Evolutionary conservation across 2,113 vertebrate genomes (phyloP).

Genomic region (Sarotherodon lohbergeri): DNA sequence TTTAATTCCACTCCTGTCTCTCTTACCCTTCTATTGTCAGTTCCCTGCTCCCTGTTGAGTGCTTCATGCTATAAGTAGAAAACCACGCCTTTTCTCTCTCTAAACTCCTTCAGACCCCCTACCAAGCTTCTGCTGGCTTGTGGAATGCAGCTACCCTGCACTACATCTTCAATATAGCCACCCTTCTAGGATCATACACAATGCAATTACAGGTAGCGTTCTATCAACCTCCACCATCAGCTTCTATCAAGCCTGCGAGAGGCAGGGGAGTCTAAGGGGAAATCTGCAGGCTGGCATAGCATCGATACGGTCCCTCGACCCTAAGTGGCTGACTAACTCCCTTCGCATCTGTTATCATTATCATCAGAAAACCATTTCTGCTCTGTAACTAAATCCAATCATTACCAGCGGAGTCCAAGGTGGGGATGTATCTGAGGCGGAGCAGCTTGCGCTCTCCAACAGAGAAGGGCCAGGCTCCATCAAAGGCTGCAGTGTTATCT

Average conservation of each 20-base stretch:
- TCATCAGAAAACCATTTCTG: conserved; percentile 49
- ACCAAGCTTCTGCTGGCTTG: neutral
- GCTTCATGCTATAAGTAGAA: conserved; percentile 1
- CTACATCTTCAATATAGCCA: conserved; percentile 24
- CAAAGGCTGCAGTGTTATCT: conserved; percentile 69
- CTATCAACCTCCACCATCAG: conserved; percentile 40
- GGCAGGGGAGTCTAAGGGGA: conserved; percentile 15
- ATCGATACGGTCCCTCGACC: conserved; percentile 17
- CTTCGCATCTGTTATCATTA: conserved; percentile 62
- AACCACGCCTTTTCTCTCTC: neutral
- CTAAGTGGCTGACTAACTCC: conserved; percentile 54
- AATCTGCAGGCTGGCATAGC: conserved; percentile 35
- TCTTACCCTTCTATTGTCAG: neutral
- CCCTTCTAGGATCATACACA: conserved; percentile 18
- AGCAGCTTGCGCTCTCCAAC: conserved; percentile 35
- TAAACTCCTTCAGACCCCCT: neutral
- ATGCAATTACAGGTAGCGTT: conserved; percentile 56
- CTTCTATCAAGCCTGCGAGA: conserved; percentile 19
- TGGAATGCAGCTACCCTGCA: neutral
- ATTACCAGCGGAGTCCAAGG: conserved; percentile 47
- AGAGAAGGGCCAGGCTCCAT: conserved; percentile 41
- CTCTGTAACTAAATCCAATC: conserved; percentile 65
- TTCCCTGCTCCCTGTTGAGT: conserved; percentile 33
- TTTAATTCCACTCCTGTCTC: conserved; percentile 15
- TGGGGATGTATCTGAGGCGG: conserved; percentile 41